phyloP scores from a whole-genome alignment of 2,113 vertebrate genomes.

The Lampris incognitus region DNA sequence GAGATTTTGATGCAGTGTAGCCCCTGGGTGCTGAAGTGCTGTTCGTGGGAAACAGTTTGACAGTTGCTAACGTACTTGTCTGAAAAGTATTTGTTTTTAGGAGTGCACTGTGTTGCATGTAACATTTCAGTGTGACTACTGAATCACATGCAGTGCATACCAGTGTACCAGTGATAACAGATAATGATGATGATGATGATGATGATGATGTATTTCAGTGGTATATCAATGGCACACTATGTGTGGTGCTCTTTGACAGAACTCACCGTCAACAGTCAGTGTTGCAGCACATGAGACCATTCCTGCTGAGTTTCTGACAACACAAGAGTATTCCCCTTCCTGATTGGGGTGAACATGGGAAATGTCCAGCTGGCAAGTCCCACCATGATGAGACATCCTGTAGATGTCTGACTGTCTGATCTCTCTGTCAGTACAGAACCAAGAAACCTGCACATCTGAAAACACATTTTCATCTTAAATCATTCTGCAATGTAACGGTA shows the following conservation, averaged over 20 bases:
- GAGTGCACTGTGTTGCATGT: constrained; percentile 4
- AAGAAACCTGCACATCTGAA: constrained; percentile 90
- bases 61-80: neutral
- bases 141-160: constrained; percentile 18
- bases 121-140: neutral
- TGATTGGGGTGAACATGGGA: constrained; percentile 86
- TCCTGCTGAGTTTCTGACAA: constrained; percentile 90
- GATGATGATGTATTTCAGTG: neutral
- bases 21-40: neutral
- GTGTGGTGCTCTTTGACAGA: neutral
- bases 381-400: constrained; percentile 92
- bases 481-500: neutral
- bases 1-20: constrained; percentile 28
- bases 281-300: constrained; percentile 90
- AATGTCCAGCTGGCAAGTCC: constrained; percentile 90
- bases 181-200: too few relatives aligned
- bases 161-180: neutral
- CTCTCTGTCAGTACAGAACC: constrained; percentile 91
- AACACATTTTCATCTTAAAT: constrained; percentile 5
- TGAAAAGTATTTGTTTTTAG: neutral
- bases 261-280: constrained; percentile 89
- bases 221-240: neutral
- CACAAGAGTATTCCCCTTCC: constrained; percentile 91
- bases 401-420: constrained; percentile 89
- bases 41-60: neutral